A percentile compares a stretch with the other conserved stretches of the same genome.
These are phyloP conservation scores for Standfussiana lucernea DNA, from an alignment of 2,888 invertebrate species.

Conservation along the genomic window DNA sequence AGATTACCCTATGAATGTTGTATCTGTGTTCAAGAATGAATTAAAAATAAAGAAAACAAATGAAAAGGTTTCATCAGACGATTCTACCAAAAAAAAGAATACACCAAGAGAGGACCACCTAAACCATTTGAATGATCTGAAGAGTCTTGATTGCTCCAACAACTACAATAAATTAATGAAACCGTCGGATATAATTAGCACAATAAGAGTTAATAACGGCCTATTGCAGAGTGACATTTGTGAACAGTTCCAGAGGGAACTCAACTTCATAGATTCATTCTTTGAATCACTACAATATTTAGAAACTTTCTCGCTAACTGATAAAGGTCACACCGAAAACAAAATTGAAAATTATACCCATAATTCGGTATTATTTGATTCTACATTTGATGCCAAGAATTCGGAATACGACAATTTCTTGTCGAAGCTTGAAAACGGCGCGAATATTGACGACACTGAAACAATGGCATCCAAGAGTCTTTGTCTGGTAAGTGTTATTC, in stretches of 20 bases:
- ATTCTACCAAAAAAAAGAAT: constrained; percentile 66
- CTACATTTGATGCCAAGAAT: constrained; percentile 76
- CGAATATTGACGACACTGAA: constrained; percentile 81
- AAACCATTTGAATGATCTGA: constrained; percentile 74
- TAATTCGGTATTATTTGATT: constrained; percentile 68
- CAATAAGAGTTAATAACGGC: constrained; percentile 82
- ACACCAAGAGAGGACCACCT: constrained; percentile 63
- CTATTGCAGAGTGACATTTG: constrained; percentile 82
- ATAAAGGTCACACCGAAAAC: constrained; percentile 77
- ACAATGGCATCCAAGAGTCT: constrained; percentile 89
- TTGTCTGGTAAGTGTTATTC: constrained; percentile 88
- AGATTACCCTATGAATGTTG: constrained; percentile 83
- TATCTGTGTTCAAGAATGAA: constrained; percentile 84
- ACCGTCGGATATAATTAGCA: constrained; percentile 87
- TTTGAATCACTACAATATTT: constrained; percentile 88
- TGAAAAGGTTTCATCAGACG: constrained; percentile 53
- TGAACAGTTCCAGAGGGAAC: constrained; percentile 87
- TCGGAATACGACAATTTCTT: constrained; percentile 81
- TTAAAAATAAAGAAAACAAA: constrained; percentile 68
- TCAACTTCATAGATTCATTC: constrained; percentile 88
- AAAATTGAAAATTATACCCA: constrained; percentile 78
- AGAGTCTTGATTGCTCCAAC: constrained; percentile 79
- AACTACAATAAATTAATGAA: constrained; percentile 84
- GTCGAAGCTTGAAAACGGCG: constrained; percentile 82
- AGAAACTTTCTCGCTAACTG: constrained; percentile 81